A percentile compares a stretch with the other conserved stretches of the same genome.
Conservation (phyloP, 2,797 vertebrate genomes). For the Phylloscopus collybita region DNA sequence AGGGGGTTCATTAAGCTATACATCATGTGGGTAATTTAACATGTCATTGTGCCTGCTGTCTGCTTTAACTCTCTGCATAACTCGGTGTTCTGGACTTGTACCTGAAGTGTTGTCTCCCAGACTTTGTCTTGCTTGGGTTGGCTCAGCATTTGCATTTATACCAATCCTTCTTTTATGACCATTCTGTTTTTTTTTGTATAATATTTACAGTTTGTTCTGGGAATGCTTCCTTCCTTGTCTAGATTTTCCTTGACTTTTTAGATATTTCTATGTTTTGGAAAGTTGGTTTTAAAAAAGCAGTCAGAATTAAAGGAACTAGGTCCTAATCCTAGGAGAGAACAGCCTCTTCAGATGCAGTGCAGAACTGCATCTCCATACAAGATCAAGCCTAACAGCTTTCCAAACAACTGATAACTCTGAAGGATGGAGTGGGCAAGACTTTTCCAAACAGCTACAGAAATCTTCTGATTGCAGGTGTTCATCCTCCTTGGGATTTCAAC, state of each 20-base stretch:
- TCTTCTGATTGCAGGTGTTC: background rate
- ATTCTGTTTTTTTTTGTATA: background rate
- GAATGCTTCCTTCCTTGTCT: background rate
- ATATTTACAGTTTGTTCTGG: background rate
- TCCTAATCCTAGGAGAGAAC: background rate
- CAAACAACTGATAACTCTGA: background rate
- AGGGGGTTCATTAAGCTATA: constrained; percentile 99
- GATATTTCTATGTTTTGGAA: background rate
- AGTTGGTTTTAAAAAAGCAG: background rate
- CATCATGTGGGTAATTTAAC: constrained; percentile 99
- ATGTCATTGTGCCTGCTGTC: constrained; percentile 96
- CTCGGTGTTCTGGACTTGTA: constrained; percentile 68
- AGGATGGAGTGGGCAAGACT: background rate
- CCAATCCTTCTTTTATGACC: background rate
- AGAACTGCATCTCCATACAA: background rate
- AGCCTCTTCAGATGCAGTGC: background rate
- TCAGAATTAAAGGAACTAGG: background rate
- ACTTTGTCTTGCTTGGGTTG: constrained; percentile 48
- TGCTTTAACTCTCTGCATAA: constrained; percentile 78
- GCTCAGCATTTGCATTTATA: constrained; percentile 29
- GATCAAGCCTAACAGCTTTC: background rate
- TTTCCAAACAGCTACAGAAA: background rate
- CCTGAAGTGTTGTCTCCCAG: constrained; percentile 36
- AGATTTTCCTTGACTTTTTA: background rate
- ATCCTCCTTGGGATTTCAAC: background rate